These are phyloP conservation scores for Mixornis gularis DNA, from an alignment of 2,113 vertebrate species.

Conservation along the genomic window DNA sequence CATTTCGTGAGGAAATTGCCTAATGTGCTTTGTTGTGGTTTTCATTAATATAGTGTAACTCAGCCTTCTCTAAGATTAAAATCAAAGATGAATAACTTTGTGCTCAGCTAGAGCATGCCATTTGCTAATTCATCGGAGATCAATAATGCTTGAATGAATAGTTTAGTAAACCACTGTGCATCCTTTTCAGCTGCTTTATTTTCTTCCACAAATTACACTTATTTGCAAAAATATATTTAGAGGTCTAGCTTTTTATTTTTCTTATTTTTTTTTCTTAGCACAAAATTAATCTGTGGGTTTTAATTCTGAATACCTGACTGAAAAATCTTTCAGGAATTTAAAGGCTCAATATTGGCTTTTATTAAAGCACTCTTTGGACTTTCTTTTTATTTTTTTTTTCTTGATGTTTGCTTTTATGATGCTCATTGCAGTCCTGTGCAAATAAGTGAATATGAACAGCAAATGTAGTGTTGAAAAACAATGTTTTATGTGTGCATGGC, in stretches of 20 bases:
- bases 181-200: conserved; percentile 9
- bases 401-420: not conserved
- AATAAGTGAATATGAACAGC: not conserved
- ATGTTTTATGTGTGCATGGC: not conserved
- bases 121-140: conserved; percentile 61
- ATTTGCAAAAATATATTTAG: not conserved
- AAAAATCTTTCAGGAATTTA: not conserved
- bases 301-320: not conserved
- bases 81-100: conserved; percentile 46
- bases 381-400: not conserved
- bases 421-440: not conserved
- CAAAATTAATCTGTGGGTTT: not conserved
- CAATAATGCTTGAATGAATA: conserved; percentile 64
- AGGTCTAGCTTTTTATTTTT: not conserved
- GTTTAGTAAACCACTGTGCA: conserved; percentile 43
- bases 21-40: conserved; percentile 14
- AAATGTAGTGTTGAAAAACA: not conserved
- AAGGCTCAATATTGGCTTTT: not conserved
- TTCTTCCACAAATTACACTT: not conserved
- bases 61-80: conserved; percentile 45
- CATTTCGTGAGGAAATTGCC: conserved; percentile 28
- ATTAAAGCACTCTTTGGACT: not conserved
- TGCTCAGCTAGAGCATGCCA: conserved; percentile 3
- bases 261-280: not conserved
- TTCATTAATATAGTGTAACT: conserved; percentile 39